A percentile compares a stretch with the other conserved stretches of the same genome.
Conservation (phyloP, 1,140 invertebrate genomes). For the Probaryconus sp. region DNA sequence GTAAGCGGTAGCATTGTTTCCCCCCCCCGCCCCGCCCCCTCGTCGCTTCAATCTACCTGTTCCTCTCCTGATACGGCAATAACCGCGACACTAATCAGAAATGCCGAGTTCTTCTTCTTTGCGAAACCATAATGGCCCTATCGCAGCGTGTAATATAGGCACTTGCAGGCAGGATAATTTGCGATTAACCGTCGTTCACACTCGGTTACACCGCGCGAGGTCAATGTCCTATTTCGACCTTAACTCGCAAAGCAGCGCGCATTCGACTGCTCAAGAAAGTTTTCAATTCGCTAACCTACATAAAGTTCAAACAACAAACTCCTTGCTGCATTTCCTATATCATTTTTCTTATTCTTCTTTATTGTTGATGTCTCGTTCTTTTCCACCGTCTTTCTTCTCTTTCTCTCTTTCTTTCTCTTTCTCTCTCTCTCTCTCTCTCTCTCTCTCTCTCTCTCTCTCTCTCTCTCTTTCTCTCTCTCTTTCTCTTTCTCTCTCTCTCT, state of each 20-base stretch:
- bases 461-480: neutral
- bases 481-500: no score
- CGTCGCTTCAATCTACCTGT: neutral
- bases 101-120: slow-evolving; percentile 20
- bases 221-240: slow-evolving; percentile 72
- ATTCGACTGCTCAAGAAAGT: slow-evolving; percentile 64
- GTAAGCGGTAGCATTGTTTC: no score
- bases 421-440: no score
- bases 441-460: no score
- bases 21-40: no score
- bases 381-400: neutral
- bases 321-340: slow-evolving; percentile 39
- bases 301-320: slow-evolving; percentile 53
- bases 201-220: slow-evolving; percentile 64
- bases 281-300: slow-evolving; percentile 67
- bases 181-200: slow-evolving; percentile 63
- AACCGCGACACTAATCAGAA: slow-evolving; percentile 43
- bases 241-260: slow-evolving; percentile 65
- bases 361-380: slow-evolving; percentile 8
- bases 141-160: slow-evolving; percentile 51
- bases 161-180: slow-evolving; percentile 58
- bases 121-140: slow-evolving; percentile 46
- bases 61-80: slow-evolving; percentile 8
- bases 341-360: slow-evolving; percentile 42
- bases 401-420: neutral